Evolutionary conservation across 53 echinoderm and acorn worm genomes (phyloP), one percentile per base, ranked within the genome.

Genomic region (Stichopus horrens): DNA sequence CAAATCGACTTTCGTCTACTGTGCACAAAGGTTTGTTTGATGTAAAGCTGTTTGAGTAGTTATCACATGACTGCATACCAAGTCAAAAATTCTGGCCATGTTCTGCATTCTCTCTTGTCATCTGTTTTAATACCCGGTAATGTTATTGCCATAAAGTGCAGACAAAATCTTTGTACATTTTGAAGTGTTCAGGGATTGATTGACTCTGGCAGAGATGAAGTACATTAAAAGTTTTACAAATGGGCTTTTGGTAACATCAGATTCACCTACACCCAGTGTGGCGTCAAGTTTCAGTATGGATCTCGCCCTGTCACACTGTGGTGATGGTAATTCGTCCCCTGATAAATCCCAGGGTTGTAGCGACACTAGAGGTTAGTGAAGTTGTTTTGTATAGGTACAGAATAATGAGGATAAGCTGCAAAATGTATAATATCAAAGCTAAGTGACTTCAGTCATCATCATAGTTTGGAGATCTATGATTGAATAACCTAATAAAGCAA

Each of bases 81-180:
- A 81, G 81, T 81, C 71, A 56, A 81, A 81, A 81, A 81, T 81
- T 81, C 81, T 81, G 58, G 81, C 81, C 81, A 81, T 81, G 81
- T 81, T 81, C 81, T 7, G 22, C 81, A 81, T 81, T 81, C 81
- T 81, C 81, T 4, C 8, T 56, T 81, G 81, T 81, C 81, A 81
- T 81, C 81, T 81, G 81, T 81, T 81, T 81, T 37, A 37, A 37
- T 37, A 37, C 55, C 81, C 18, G 23, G 21, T 8, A 81, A 56
- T 81, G 81, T 81, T 81, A 81, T 81, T 58, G 22, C 81, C 81
- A 56, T 59, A 56, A 81, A 81, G 81, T 81, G 81, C 81, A 81
- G 81, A 81, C 81, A 56, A 81, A 37, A 81, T 81, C 81, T 56
- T 37, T 81, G 81, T 81, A 57, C 81, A 52, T 81, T 81, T 81